Percentiles rank a stretch among this genome's conserved stretches.
Evolutionary conservation across 2,888 invertebrate genomes (phyloP).

Genomic region (Lathronympha strigana): DNA sequence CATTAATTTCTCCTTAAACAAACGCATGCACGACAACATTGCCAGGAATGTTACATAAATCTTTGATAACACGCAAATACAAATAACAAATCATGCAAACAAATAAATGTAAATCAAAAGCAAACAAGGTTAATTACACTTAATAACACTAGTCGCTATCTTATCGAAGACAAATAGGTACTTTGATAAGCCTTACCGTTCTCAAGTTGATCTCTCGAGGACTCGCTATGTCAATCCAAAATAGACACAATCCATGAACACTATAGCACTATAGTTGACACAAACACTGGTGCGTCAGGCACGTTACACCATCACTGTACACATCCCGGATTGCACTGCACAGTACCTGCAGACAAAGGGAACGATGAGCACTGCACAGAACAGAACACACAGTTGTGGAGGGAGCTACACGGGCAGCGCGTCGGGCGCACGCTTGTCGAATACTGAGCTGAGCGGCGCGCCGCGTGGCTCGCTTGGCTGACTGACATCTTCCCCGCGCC

Average conservation of each 20-base stretch:
- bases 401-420: slow-evolving; percentile 53
- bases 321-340: slow-evolving; percentile 65
- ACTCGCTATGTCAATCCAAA: slow-evolving; percentile 81
- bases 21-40: slow-evolving; percentile 33
- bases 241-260: slow-evolving; percentile 81
- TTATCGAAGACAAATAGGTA: slow-evolving; percentile 38
- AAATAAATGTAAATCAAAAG: slow-evolving; percentile 43
- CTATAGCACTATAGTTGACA: slow-evolving; percentile 78
- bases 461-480: slow-evolving; percentile 30
- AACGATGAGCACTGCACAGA: slow-evolving; percentile 64
- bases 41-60: slow-evolving; percentile 36
- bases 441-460: slow-evolving; percentile 61
- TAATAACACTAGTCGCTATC: slow-evolving; percentile 42
- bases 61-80: slow-evolving; percentile 33
- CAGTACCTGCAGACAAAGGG: slow-evolving; percentile 67
- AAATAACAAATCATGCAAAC: slow-evolving; percentile 44
- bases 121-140: slow-evolving; percentile 42
- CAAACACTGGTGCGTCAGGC: slow-evolving; percentile 73
- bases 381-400: slow-evolving; percentile 62
- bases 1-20: slow-evolving; percentile 34
- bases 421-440: slow-evolving; percentile 64
- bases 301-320: slow-evolving; percentile 80
- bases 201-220: slow-evolving; percentile 78
- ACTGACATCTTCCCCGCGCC: slow-evolving; percentile 57
- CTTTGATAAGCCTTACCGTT: slow-evolving; percentile 68